These are phyloP conservation scores for Ceratothoa steindachneri DNA, from an alignment of 2,888 invertebrate genomes.

Conservation along the genomic window DNA sequence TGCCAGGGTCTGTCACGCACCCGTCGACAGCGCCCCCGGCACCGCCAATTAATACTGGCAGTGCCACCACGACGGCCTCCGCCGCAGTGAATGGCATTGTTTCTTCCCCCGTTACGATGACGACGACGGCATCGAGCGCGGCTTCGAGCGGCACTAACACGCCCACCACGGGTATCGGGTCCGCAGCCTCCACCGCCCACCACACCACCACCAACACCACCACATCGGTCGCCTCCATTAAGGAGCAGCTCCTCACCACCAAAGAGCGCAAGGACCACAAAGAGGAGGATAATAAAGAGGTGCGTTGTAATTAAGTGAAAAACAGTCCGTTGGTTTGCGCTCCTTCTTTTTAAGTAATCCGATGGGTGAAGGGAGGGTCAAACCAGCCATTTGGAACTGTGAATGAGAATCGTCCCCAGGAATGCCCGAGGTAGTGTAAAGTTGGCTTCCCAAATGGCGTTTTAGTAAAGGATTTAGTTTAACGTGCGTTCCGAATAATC, in stretches of 20 bases:
- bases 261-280: constrained; percentile 45
- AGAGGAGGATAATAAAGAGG: constrained; percentile 44
- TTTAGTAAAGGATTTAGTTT: too few species aligned
- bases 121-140: constrained; percentile 17
- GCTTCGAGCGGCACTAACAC: constrained; percentile 21
- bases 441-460: too few species aligned
- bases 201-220: not conserved
- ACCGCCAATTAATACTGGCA: constrained; percentile 16
- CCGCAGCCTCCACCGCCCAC: not conserved
- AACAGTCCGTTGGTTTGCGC: too few species aligned
- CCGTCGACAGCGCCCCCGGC: constrained; percentile 36
- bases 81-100: constrained; percentile 8
- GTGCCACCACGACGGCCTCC: not conserved
- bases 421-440: too few species aligned
- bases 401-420: too few species aligned
- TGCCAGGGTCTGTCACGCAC: constrained; percentile 14
- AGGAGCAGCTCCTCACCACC: constrained; percentile 45
- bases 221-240: constrained; percentile 42
- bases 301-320: too few species aligned
- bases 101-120: not conserved
- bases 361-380: not conserved
- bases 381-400: too few species aligned
- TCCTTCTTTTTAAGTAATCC: not conserved
- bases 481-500: too few species aligned
- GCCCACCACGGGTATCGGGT: not conserved